Evolutionary conservation across 2,797 vertebrate species (phyloP).

Genomic region (Neosilurus hyrtlii): DNA sequence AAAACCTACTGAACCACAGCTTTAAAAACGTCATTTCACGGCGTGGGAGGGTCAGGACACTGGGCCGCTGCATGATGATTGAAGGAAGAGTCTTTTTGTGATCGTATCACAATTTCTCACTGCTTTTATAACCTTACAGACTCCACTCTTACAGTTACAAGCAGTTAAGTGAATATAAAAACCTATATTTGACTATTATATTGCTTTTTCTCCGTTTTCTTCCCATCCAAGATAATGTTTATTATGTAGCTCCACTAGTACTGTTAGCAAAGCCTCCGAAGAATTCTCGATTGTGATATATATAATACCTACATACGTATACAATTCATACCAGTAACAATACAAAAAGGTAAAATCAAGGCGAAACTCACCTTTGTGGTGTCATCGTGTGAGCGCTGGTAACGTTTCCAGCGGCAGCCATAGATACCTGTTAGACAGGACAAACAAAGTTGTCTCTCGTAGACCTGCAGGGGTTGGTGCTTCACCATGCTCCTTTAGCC

Average conservation of each 20-base stretch:
- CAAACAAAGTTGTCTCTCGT: constrained; percentile 95
- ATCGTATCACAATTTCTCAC: neutral
- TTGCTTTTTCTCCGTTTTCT: neutral
- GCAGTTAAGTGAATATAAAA: neutral
- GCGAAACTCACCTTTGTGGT: constrained; percentile 85
- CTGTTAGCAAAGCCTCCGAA: neutral
- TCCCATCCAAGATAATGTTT: neutral
- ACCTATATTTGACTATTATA: neutral
- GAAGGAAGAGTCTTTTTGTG: neutral
- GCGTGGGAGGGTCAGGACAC: too few relatives aligned
- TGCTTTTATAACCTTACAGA: neutral
- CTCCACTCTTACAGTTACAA: neutral
- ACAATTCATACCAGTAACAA: neutral
- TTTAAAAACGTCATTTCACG: too few relatives aligned
- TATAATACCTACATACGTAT: too few relatives aligned
- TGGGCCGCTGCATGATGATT: too few relatives aligned
- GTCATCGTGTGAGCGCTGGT: constrained; percentile 96
- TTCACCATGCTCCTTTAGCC: constrained; percentile 95
- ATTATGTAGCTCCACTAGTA: neutral
- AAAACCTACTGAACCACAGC: too few relatives aligned
- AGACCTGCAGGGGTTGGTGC: constrained; percentile 98
- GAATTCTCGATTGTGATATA: neutral
- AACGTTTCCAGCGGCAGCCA: constrained; percentile 97
- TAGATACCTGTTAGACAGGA: constrained; percentile 97
- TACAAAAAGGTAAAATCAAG: neutral